Evolutionary conservation across 2,888 invertebrate genomes (phyloP).

Genomic region (Polymixis flavicincta): DNA sequence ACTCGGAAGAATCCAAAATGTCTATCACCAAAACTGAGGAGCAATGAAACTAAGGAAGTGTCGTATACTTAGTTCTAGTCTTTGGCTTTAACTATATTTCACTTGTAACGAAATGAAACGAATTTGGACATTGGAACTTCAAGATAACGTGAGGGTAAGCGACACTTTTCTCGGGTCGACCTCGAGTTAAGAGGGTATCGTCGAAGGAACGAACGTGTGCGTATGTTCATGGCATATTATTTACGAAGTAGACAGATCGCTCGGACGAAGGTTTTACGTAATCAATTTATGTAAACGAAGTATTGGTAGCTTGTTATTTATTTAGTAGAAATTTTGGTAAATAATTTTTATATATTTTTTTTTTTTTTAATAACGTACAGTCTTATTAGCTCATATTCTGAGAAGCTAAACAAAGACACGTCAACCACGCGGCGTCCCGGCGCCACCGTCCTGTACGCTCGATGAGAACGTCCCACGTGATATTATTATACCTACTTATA

Average conservation of each 20-base stretch:
- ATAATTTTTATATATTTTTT: too few relatives aligned
- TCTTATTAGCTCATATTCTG: background rate
- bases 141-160: constrained; percentile 75
- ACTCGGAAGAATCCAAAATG: constrained; percentile 40
- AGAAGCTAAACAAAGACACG: background rate
- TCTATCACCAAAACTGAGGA: constrained; percentile 61
- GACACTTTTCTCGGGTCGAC: constrained; percentile 71
- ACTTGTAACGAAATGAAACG: constrained; percentile 75
- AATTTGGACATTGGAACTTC: constrained; percentile 74
- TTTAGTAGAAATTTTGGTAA: background rate
- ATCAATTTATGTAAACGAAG: constrained; percentile 58
- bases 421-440: background rate
- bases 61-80: constrained; percentile 67
- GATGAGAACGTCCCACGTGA: background rate
- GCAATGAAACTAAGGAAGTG: constrained; percentile 65
- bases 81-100: constrained; percentile 72
- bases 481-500: background rate
- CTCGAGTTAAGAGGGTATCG: constrained; percentile 73
- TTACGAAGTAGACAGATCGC: constrained; percentile 65
- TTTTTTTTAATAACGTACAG: background rate
- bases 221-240: constrained; percentile 66
- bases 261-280: constrained; percentile 59
- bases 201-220: constrained; percentile 56
- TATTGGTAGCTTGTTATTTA: constrained; percentile 26
- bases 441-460: background rate